Base-by-base conservation (phyloP, 2,113 vertebrate genomes). In the Ophthalmolycus amberensis region DNA sequence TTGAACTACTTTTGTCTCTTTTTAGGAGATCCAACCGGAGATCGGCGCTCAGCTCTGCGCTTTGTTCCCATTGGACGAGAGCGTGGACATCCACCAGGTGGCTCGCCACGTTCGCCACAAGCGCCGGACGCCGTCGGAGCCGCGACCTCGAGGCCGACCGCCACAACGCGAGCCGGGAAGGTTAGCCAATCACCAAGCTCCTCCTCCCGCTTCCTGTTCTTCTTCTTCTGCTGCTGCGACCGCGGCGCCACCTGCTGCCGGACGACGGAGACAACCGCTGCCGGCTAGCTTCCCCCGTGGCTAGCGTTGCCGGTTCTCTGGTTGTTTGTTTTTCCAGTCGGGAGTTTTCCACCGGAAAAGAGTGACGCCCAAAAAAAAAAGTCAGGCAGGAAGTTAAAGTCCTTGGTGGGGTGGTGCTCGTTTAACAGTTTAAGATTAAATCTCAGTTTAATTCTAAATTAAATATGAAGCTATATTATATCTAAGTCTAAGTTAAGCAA, bases 71-170 rank as follows among this genome's bases (percentile, higher is more conserved):
- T 95, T 97, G 38, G 98, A 99, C 88, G 97, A 99, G 95, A 99
- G 95, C 88, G 98, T 99, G 95, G 97, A 99, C 93, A 95, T 99
- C 90, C 97, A 97, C 96, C 97, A 97, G 92, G 96, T 99, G 94
- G 98, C 98, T 95, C 97, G 98, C 90, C 97, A 96, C 92, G 96
- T 99, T 95, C 97, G 97, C 94, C 97, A 98, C 91, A 97, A 99
- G 94, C 92, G 90, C 1, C 79, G 85, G 68, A 97, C 97, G 90
- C 97, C 98, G 69, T 97, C 97, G 82, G 97, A 99, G 80, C 97
- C 96, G 66, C 96, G 97, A 84, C 97, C 97, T 82, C 96, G 98
- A 85, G 94, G 97, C 96, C 46, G 96, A 95, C 94, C 97, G 87
- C 93, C 96, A 0, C 92, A 97, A 90, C 96, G 98, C 89, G 98